These are phyloP conservation scores for Acanthochromis polyacanthus DNA, from an alignment of 2,113 vertebrate species.

Conservation along the genomic window DNA sequence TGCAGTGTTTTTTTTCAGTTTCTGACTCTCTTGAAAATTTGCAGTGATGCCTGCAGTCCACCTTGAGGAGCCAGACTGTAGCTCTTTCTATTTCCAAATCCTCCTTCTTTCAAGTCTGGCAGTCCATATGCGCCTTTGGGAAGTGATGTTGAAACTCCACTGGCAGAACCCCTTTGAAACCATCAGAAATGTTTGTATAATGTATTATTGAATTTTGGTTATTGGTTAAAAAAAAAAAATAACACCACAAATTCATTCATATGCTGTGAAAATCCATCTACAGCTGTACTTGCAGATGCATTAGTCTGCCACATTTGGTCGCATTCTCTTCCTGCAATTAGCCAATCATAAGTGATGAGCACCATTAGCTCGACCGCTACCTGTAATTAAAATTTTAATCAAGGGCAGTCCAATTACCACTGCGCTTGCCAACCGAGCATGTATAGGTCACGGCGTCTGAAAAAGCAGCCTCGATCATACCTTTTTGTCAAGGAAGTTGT, in stretches of 20 bases:
- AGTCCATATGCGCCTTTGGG: slow-evolving; percentile 11
- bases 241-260: slow-evolving; percentile 8
- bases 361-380: slow-evolving; percentile 12
- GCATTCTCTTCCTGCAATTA: slow-evolving; percentile 11
- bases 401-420: neutral
- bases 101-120: slow-evolving; percentile 45
- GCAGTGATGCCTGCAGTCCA: slow-evolving; percentile 45
- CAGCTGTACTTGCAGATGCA: neutral
- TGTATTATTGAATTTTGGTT: slow-evolving; percentile 35
- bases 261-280: neutral
- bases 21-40: slow-evolving; percentile 12
- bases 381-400: slow-evolving; percentile 35
- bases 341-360: neutral
- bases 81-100: slow-evolving; percentile 35
- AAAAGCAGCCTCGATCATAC: slow-evolving; percentile 5
- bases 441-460: slow-evolving; percentile 7
- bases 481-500: slow-evolving; percentile 19
- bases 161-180: slow-evolving; percentile 41
- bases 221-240: slow-evolving; percentile 7
- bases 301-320: neutral
- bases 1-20: slow-evolving; percentile 38
- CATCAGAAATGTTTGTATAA: slow-evolving; percentile 41
- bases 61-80: slow-evolving; percentile 37
- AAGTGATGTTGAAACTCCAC: slow-evolving; percentile 27
- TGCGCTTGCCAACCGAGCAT: neutral